These are phyloP conservation scores for Bolborhynchus lineola DNA, from an alignment of 2,113 vertebrate species.

Conservation along the genomic window DNA sequence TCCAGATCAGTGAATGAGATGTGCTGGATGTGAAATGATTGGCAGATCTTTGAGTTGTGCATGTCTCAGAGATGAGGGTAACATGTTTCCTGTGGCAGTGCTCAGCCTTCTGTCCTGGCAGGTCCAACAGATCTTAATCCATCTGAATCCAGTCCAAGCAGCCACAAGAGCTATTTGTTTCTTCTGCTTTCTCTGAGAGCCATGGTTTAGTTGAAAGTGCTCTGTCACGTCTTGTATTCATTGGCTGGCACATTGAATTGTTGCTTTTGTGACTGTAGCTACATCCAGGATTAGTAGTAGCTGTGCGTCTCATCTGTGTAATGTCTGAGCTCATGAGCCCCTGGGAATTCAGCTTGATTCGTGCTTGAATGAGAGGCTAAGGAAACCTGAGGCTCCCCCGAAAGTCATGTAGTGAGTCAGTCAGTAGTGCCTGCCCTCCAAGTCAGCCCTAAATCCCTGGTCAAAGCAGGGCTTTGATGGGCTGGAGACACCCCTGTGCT, in stretches of 20 bases:
- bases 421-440: background rate
- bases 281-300: background rate
- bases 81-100: background rate
- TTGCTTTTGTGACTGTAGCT: background rate
- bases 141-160: background rate
- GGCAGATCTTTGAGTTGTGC: background rate
- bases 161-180: background rate
- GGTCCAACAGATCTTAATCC: background rate
- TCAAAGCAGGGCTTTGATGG: background rate
- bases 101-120: background rate
- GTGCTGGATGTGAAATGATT: background rate
- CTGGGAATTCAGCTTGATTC: background rate
- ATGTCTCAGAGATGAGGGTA: background rate
- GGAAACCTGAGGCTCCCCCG: constrained; percentile 13
- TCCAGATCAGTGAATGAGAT: background rate
- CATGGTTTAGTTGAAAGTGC: background rate
- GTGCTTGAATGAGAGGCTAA: background rate
- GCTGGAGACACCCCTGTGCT: background rate
- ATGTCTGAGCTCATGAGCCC: background rate
- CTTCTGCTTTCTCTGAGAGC: background rate
- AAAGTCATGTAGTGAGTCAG: background rate
- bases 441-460: background rate
- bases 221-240: background rate
- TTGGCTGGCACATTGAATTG: background rate
- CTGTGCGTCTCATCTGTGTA: accelerated